These are phyloP conservation scores for Apamea monoglypha DNA, from an alignment of 2,888 invertebrate genomes.

Conservation along the genomic window DNA sequence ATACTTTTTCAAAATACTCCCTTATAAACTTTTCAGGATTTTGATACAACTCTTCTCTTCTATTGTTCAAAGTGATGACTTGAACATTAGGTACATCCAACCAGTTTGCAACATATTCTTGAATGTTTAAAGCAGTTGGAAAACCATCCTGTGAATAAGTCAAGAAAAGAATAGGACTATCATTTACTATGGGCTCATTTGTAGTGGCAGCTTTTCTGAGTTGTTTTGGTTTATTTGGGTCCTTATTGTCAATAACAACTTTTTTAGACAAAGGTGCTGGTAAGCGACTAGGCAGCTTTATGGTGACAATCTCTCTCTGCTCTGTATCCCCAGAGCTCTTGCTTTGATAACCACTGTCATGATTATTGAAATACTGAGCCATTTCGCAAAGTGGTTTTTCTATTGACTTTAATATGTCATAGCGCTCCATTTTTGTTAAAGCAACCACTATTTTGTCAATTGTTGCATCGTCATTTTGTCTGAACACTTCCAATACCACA, in stretches of 20 bases:
- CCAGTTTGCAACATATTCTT: conserved; percentile 87
- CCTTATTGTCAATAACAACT: conserved; percentile 73
- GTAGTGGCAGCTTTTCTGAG: conserved; percentile 68
- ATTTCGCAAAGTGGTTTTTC: conserved; percentile 82
- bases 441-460: conserved; percentile 88
- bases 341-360: conserved; percentile 87
- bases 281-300: conserved; percentile 82
- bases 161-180: conserved; percentile 84
- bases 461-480: conserved; percentile 88
- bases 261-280: conserved; percentile 85
- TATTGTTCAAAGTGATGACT: conserved; percentile 86
- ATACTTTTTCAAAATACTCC: conserved; percentile 90
- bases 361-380: conserved; percentile 81
- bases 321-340: conserved; percentile 72
- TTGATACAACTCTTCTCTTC: conserved; percentile 87
- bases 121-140: conserved; percentile 85
- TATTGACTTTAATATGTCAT: conserved; percentile 88
- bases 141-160: conserved; percentile 90
- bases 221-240: conserved; percentile 76
- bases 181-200: conserved; percentile 73
- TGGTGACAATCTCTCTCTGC: conserved; percentile 81
- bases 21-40: conserved; percentile 90
- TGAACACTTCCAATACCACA: conserved; percentile 88
- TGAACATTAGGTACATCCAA: conserved; percentile 80
- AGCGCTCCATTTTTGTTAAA: conserved; percentile 86